These are phyloP conservation scores for Oenanthe melanoleuca DNA, from an alignment of 2,113 vertebrate species.

Conservation along the genomic window DNA sequence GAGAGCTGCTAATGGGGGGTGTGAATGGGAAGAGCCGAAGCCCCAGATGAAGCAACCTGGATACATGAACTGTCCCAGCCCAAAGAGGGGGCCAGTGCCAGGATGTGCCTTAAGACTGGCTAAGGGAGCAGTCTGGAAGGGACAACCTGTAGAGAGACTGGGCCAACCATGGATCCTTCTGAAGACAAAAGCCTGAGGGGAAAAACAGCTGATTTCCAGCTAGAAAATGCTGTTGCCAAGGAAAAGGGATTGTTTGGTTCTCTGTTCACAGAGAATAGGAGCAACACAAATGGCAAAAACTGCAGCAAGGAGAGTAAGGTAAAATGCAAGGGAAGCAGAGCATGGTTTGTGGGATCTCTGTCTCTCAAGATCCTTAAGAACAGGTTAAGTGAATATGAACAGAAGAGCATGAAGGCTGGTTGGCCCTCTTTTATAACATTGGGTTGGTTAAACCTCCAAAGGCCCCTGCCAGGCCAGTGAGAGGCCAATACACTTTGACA, in stretches of 20 bases:
- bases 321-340: not conserved
- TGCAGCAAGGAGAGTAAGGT: not conserved
- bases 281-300: not conserved
- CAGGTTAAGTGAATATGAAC: not conserved
- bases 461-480: not conserved
- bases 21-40: not conserved
- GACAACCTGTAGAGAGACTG: not conserved
- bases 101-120: not conserved
- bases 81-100: not conserved
- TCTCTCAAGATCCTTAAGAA: not conserved
- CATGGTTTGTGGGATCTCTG: not conserved
- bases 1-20: not conserved
- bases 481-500: not conserved
- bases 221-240: not conserved
- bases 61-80: not conserved
- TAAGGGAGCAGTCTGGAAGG: not conserved
- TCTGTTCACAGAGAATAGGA: rapidly evolving
- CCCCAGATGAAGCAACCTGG: not conserved
- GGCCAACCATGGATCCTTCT: not conserved
- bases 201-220: not conserved
- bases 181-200: not conserved
- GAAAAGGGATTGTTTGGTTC: not conserved
- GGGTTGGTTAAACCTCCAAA: not conserved
- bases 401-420: not conserved
- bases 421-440: not conserved